A percentile compares a stretch with the other conserved stretches of the same genome.
Evolutionary conservation across 2,113 vertebrate genomes (phyloP).

Genomic region (Heterochromis multidens): DNA sequence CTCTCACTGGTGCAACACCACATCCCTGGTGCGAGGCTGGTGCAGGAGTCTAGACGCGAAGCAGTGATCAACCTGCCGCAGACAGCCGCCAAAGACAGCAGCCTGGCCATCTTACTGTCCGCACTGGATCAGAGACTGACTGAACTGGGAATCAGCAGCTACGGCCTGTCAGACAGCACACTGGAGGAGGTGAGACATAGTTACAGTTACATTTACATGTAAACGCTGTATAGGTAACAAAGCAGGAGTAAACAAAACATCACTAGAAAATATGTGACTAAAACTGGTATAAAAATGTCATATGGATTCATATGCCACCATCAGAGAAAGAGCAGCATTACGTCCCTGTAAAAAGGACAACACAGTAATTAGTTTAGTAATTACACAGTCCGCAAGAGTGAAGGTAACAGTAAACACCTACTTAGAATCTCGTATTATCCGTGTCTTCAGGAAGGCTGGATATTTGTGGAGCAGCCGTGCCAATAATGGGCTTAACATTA

Average conservation of each 20-base stretch:
- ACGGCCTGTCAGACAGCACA: constrained; percentile 85
- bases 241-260: neutral
- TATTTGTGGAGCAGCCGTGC: constrained; percentile 15
- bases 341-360: neutral
- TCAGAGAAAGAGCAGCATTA: too few relatives aligned
- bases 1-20: constrained; percentile 70
- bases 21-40: constrained; percentile 75
- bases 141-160: constrained; percentile 81
- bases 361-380: neutral
- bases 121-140: constrained; percentile 78
- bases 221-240: neutral
- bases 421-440: neutral
- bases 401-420: fast-evolving
- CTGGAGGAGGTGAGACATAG: constrained; percentile 83
- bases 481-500: constrained; percentile 29
- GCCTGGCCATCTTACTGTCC: constrained; percentile 75
- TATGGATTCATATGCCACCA: neutral
- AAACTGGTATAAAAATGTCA: neutral
- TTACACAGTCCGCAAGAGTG: neutral
- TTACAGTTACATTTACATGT: neutral
- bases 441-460: neutral
- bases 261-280: neutral
- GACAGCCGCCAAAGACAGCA: constrained; percentile 73
- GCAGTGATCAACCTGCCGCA: constrained; percentile 82
- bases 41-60: constrained; percentile 80